Base-by-base conservation (phyloP, 2,888 invertebrate genomes). In the Dicranocentrus wangi region DNA sequence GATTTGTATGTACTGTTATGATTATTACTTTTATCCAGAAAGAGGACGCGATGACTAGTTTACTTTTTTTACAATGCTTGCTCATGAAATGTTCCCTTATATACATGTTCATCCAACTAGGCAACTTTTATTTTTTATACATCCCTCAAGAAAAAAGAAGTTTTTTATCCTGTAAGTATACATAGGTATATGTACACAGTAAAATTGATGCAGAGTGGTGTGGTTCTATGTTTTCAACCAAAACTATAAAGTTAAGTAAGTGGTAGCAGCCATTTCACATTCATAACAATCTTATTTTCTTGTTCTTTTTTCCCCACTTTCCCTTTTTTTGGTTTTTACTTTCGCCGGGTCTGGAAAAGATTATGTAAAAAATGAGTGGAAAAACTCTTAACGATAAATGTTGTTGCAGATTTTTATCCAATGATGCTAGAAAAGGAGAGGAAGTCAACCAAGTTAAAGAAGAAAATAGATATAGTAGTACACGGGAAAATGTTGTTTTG, bases 351-450 rank as follows among this genome's bases (percentile, higher is more conserved):
- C 23, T 21, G 55, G 55, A 55, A n/a, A n/a, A 21, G 55, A 21
- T 13, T 55, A 25, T 23, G 65, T 43, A 25, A 65, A 65, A 65
- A 43, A 43, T 65, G 43, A 43, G 43, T 43, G 42, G 65, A 43
- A 65, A 32, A 65, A 61, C 61, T 61, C 61, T 61, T 32, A 61
- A 61, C 61, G 65, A 65, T 65, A 65, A 65, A 65, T 65, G 65
- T 65, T 61, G 61, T 28, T 65, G 65, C 65, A 65, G 65, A 65
- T 65, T 65, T 65, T 65, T 65, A 65, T 65, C 43, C 42, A 65
- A 19, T 61, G 61, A 39, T 61, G 39, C 17, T 25, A 10, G 39
- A 32, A 21, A 61, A 60, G 39, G 3, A 47, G 47, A 3, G 17
- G 47, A 47, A 32, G 5, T 32, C 32, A 32, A 32, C 5, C 32